phyloP scores from a whole-genome alignment of 2,888 invertebrate genomes.

The Drosophila acutilabella region DNA sequence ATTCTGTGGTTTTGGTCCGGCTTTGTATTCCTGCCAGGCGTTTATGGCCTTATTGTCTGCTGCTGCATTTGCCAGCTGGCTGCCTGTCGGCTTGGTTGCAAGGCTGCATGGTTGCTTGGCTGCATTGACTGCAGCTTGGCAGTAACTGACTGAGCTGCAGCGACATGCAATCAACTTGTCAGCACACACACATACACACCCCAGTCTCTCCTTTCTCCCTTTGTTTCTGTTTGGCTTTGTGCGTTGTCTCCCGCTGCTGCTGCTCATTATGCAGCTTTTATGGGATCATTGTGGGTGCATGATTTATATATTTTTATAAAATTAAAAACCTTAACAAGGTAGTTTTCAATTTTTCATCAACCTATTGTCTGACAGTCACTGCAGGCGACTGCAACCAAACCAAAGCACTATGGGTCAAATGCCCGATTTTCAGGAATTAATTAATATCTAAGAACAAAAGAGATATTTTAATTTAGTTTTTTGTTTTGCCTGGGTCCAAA shows the following conservation, averaged over 20 bases:
- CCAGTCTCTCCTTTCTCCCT: neutral
- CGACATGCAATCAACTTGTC: conserved; percentile 70
- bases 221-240: conserved; percentile 12
- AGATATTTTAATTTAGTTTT: too few relatives aligned
- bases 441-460: too few relatives aligned
- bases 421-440: too few relatives aligned
- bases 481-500: too few relatives aligned
- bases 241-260: conserved; percentile 17
- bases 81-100: conserved; percentile 13
- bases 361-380: conserved; percentile 8
- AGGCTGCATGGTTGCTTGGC: conserved; percentile 8
- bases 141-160: conserved; percentile 18
- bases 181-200: conserved; percentile 28
- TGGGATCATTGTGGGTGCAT: conserved; percentile 60
- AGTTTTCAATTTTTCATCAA: conserved; percentile 39
- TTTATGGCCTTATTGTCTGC: conserved; percentile 44
- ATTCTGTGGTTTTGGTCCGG: conserved; percentile 20
- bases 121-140: conserved; percentile 23
- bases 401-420: too few relatives aligned
- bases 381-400: too few relatives aligned
- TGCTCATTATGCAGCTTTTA: conserved; percentile 67
- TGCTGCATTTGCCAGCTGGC: conserved; percentile 52
- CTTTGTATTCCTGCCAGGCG: conserved; percentile 19
- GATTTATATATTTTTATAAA: conserved; percentile 65
- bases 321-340: conserved; percentile 53